phyloP scores from a whole-genome alignment of 1,140 invertebrate species.

The Pseudomyrmex concolor region DNA sequence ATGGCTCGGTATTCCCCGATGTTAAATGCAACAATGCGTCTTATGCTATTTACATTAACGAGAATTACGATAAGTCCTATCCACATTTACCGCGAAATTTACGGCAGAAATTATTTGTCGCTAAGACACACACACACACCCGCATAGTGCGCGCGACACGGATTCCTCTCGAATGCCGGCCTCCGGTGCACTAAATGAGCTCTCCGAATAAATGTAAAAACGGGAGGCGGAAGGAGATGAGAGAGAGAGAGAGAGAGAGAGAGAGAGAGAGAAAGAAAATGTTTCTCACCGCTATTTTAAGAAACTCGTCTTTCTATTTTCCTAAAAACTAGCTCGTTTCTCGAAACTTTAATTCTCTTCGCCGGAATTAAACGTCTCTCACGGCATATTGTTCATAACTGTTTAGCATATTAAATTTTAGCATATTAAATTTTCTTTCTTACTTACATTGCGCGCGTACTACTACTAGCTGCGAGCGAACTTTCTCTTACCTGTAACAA shows the following conservation, averaged over 20 bases:
- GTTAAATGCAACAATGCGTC: conserved; percentile 50
- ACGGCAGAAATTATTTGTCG: conserved; percentile 52
- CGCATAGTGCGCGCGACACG: background rate
- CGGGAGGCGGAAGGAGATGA: background rate
- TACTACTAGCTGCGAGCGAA: too few species aligned
- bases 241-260: background rate
- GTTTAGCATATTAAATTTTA: conserved; percentile 28
- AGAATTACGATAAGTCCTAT: conserved; percentile 57
- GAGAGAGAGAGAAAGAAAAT: background rate
- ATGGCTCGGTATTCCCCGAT: conserved; percentile 31
- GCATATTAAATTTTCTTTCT: conserved; percentile 12
- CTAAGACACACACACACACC: conserved; percentile 17
- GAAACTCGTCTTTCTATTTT: background rate
- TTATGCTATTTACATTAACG: conserved; percentile 67
- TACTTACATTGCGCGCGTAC: conserved; percentile 24
- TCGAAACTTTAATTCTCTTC: conserved; percentile 43
- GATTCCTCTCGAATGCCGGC: conserved; percentile 32
- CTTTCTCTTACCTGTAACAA: conserved; percentile 47
- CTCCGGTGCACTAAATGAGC: conserved; percentile 21
- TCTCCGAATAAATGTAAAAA: conserved; percentile 30
- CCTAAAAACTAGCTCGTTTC: conserved; percentile 17
- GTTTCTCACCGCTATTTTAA: conserved; percentile 30
- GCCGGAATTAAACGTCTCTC: conserved; percentile 25
- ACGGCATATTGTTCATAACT: background rate
- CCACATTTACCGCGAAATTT: conserved; percentile 47